Percentiles rank a stretch among this genome's conserved stretches.
phyloP scores from a whole-genome alignment of 2,888 invertebrate species.

The Meteorus cinctellus region DNA sequence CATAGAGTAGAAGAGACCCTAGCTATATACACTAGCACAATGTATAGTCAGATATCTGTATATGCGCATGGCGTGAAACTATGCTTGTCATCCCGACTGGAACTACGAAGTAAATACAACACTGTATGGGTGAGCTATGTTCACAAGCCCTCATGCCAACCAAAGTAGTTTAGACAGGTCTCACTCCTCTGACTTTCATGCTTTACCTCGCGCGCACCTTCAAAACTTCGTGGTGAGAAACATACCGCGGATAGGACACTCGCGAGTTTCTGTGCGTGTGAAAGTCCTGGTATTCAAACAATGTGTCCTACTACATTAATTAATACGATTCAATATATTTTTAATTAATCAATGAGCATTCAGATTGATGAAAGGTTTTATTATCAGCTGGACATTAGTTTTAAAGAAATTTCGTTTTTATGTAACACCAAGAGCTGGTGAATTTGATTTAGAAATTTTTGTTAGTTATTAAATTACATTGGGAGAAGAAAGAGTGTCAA shows the following conservation, averaged over 20 bases:
- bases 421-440: too few species aligned
- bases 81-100: conserved; percentile 57
- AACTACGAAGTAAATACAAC: conserved; percentile 16
- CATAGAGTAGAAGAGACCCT: conserved; percentile 13
- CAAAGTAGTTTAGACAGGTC: conserved; percentile 35
- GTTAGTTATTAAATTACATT: too few species aligned
- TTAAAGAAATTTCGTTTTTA: too few species aligned
- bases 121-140: background rate
- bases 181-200: conserved; percentile 12
- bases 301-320: background rate
- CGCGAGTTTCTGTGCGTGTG: conserved; percentile 3
- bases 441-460: too few species aligned
- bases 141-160: background rate
- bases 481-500: too few species aligned
- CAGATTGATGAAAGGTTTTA: too few species aligned
- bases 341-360: too few species aligned
- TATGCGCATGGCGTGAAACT: conserved; percentile 55
- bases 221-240: conserved; percentile 10
- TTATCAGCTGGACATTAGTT: too few species aligned
- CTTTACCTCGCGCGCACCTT: background rate
- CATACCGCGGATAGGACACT: background rate
- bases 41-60: background rate
- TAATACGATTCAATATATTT: too few species aligned
- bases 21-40: conserved; percentile 24
- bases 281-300: conserved; percentile 11